phyloP scores from a whole-genome alignment of 2,113 vertebrate genomes.

The Tupaia chinensis region DNA sequence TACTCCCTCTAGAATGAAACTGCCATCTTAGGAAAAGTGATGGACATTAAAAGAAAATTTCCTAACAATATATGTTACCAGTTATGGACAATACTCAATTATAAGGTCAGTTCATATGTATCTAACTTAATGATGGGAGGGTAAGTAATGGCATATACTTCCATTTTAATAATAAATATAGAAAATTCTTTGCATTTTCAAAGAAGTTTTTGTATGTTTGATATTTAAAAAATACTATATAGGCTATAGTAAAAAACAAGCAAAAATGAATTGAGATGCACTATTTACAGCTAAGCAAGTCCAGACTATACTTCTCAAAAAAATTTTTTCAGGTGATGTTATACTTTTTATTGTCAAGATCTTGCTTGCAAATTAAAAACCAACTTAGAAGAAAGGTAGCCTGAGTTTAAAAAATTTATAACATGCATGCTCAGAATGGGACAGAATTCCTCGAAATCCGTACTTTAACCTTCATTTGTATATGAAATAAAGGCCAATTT shows the following conservation, averaged over 20 bases:
- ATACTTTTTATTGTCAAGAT: not conserved
- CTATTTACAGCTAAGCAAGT: not conserved
- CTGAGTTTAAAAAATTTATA: not conserved
- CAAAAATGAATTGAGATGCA: not conserved
- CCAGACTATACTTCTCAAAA: not conserved
- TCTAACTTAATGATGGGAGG: not conserved
- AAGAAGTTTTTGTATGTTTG: not conserved
- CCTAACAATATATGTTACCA: not conserved
- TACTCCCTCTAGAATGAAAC: not conserved
- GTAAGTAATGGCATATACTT: not conserved
- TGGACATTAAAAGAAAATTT: not conserved
- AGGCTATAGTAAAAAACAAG: not conserved
- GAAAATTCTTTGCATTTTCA: not conserved
- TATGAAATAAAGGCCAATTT: not conserved
- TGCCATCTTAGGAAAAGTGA: constrained; percentile 3
- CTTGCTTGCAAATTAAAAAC: not conserved
- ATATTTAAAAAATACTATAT: not conserved
- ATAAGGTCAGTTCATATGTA: not conserved
- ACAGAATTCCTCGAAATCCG: not conserved
- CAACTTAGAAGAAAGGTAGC: not conserved
- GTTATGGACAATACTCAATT: not conserved
- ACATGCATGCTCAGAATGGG: not conserved
- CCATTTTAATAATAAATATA: not conserved
- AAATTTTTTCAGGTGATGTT: not conserved
- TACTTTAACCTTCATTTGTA: not conserved